A percentile compares a stretch with the other conserved stretches of the same genome.
Evolutionary conservation across 2,113 vertebrate genomes (phyloP).

Genomic region (Phalacrocorax pelagicus): DNA sequence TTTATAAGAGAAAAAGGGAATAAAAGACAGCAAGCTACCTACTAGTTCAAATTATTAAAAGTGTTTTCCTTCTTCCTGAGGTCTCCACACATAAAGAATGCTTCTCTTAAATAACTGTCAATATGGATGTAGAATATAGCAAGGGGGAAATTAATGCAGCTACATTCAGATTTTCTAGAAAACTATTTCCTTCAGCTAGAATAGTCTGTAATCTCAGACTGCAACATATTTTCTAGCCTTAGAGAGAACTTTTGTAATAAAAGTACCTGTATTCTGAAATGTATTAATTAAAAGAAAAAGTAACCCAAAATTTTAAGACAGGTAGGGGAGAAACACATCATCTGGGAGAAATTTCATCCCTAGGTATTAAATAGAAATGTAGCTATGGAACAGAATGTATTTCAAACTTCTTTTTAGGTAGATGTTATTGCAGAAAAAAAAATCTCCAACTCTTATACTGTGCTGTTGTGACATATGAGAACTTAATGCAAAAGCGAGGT

Average conservation of each 20-base stretch:
- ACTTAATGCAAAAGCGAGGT: not conserved
- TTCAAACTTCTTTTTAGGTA: not conserved
- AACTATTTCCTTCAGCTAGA: not conserved
- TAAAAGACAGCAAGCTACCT: not conserved
- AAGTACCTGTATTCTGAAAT: not conserved
- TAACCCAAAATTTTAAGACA: rapidly evolving
- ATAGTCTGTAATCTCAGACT: not conserved
- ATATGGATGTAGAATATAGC: not conserved
- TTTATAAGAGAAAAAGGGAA: not conserved
- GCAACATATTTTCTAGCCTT: not conserved
- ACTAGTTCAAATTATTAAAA: not conserved
- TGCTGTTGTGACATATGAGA: not conserved
- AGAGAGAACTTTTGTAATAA: not conserved
- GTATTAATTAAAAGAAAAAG: not conserved
- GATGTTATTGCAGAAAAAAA: not conserved
- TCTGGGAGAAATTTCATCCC: not conserved
- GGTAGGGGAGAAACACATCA: rapidly evolving
- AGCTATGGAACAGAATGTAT: not conserved
- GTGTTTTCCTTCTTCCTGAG: not conserved
- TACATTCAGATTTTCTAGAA: not conserved
- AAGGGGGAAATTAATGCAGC: not conserved
- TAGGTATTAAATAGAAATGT: not conserved
- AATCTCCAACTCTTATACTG: too few relatives aligned
- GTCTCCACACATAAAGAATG: not conserved
- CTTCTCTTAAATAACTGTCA: not conserved